Conservation (phyloP, 2,797 vertebrate species). For the Ptychadena robeensis region DNA sequence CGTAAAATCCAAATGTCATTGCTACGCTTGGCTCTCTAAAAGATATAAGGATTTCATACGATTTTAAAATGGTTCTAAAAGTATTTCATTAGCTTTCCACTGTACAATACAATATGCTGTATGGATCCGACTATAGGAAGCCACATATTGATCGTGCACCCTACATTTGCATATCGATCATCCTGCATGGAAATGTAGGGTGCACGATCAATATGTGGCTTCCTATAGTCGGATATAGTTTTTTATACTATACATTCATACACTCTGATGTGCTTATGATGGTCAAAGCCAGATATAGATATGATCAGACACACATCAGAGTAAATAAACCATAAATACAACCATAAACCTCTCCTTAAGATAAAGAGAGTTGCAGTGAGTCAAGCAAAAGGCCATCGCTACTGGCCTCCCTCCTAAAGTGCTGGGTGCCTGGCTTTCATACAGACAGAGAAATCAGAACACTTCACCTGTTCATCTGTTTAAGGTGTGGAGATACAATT, state of each 20-base stretch:
- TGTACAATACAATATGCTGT: neutral
- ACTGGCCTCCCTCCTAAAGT: neutral
- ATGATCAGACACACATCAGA: no score
- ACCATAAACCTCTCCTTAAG: no score
- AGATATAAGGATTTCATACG: neutral
- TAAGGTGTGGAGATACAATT: no score
- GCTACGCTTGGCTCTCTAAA: neutral
- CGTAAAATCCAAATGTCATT: neutral
- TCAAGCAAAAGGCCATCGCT: neutral
- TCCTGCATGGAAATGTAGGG: no score
- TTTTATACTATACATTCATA: no score
- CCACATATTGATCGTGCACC: neutral
- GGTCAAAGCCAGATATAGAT: no score
- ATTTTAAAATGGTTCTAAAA: neutral
- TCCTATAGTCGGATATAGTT: neutral
- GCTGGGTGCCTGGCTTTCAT: neutral
- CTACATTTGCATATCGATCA: no score
- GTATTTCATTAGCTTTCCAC: neutral
- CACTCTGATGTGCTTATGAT: no score
- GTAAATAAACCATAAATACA: no score
- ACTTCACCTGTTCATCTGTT: no score
- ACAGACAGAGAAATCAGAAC: neutral
- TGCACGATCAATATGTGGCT: neutral
- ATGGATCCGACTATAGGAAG: neutral
- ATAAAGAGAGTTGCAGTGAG: no score